A percentile compares a stretch with the other conserved stretches of the same genome.
Evolutionary conservation across 2,797 vertebrate genomes (phyloP).

Genomic region (Smutsia temminckii): DNA sequence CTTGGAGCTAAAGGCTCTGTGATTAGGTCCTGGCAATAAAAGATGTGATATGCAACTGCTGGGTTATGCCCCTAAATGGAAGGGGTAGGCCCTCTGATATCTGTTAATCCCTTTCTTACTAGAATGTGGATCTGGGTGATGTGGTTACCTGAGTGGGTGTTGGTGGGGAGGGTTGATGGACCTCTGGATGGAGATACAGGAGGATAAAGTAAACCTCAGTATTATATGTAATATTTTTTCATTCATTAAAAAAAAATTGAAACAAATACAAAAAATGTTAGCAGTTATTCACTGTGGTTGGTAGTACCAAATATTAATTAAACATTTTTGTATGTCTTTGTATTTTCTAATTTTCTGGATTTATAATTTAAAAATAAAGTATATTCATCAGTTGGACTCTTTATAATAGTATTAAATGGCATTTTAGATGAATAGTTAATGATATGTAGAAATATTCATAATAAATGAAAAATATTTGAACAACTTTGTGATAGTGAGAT

Average conservation of each 20-base stretch:
- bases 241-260: background rate
- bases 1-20: background rate
- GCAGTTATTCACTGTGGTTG: background rate
- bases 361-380: background rate
- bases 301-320: background rate
- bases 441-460: background rate
- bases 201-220: background rate
- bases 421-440: background rate
- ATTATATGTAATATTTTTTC: background rate
- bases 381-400: background rate
- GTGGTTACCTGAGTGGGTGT: background rate
- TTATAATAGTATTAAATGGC: background rate
- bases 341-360: background rate
- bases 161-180: background rate
- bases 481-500: background rate
- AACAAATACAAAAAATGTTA: background rate
- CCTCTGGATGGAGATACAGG: background rate
- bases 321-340: background rate
- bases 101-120: background rate
- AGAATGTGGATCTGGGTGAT: background rate
- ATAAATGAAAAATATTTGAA: background rate
- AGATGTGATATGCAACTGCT: background rate
- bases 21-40: background rate
- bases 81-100: background rate
- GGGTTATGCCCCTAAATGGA: background rate